Conservation (phyloP, 1,140 invertebrate genomes). For the Ptiloglossa arizonensis region DNA sequence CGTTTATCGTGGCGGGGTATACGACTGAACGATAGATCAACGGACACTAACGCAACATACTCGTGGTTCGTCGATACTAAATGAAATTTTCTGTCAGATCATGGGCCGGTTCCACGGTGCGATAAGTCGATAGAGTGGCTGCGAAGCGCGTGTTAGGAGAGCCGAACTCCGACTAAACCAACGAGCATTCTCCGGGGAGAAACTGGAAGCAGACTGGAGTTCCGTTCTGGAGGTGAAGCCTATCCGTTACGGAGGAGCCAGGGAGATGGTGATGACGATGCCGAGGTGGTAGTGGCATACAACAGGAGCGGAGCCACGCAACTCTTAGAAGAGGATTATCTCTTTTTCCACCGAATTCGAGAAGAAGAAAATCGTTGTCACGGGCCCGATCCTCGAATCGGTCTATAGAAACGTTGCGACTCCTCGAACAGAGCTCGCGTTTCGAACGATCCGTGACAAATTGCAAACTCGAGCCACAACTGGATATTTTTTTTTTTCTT, state of each 20-base stretch:
- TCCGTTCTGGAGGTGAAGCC: constrained; percentile 69
- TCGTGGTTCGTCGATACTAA: neutral
- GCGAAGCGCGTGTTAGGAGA: constrained; percentile 58
- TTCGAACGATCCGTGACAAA: too few relatives aligned
- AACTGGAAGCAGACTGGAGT: constrained; percentile 69
- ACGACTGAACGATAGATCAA: neutral
- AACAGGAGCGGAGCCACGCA: constrained; percentile 57
- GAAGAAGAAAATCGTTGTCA: neutral
- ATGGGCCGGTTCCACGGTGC: neutral
- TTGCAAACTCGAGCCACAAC: too few relatives aligned
- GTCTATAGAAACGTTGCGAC: neutral
- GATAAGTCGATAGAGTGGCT: constrained; percentile 18
- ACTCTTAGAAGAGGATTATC: constrained; percentile 25
- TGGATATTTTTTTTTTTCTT: too few relatives aligned
- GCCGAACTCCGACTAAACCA: constrained; percentile 56
- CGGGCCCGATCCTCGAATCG: neutral
- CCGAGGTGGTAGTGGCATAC: constrained; percentile 60
- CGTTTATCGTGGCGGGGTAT: neutral
- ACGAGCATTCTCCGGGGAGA: constrained; percentile 58
- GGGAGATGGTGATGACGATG: constrained; percentile 69
- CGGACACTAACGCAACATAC: neutral
- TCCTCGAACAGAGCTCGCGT: too few relatives aligned
- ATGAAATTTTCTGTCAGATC: constrained; percentile 22
- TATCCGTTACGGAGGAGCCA: constrained; percentile 67
- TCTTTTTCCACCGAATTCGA: constrained; percentile 5